Evolutionary conservation across 2,113 vertebrate genomes (phyloP).

Genomic region (Anoplopoma fimbria): DNA sequence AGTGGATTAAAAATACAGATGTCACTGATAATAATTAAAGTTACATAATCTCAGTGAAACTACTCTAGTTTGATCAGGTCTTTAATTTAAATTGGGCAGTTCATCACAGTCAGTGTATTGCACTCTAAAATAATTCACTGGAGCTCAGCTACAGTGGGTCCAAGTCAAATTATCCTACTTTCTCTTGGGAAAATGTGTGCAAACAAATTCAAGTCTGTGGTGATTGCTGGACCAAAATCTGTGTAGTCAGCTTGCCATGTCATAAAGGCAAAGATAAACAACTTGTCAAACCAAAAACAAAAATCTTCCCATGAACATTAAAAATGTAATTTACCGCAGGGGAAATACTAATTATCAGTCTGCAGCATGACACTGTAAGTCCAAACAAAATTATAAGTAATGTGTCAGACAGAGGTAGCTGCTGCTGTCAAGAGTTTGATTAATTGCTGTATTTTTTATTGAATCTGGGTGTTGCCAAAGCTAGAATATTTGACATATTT

Average conservation of each 20-base stretch:
- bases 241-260: conserved; percentile 10
- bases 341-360: conserved; percentile 30
- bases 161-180: too few species aligned
- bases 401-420: conserved; percentile 35
- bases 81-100: background rate
- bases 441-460: conserved; percentile 29
- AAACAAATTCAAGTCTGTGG: background rate
- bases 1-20: background rate
- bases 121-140: background rate
- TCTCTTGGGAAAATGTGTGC: background rate
- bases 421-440: conserved; percentile 27
- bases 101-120: background rate
- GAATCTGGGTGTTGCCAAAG: conserved; percentile 27
- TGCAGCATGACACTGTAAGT: conserved; percentile 14
- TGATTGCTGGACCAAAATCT: background rate
- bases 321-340: conserved; percentile 33
- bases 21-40: background rate
- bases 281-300: background rate
- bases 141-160: background rate
- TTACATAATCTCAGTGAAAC: background rate
- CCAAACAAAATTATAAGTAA: background rate
- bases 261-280: conserved; percentile 27
- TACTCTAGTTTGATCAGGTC: background rate
- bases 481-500: conserved; percentile 8
- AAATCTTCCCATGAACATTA: conserved; percentile 33